Percentiles rank a stretch among this genome's conserved stretches.
Evolutionary conservation across 2,113 vertebrate species (phyloP).

Genomic region (Bungarus multicinctus): DNA sequence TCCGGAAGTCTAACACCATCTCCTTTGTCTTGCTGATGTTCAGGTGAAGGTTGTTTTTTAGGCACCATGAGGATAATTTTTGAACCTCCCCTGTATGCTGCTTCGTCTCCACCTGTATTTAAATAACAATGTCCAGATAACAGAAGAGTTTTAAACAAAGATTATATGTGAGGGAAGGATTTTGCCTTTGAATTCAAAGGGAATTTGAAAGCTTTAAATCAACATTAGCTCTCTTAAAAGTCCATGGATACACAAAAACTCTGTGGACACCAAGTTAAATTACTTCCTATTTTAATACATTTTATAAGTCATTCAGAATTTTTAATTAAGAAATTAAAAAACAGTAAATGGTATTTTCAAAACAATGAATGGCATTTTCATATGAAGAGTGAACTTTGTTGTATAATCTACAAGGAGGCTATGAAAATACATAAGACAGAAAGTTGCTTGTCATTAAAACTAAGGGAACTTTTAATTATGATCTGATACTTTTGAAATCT

Average conservation of each 20-base stretch:
- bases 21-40: no score
- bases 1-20: no score
- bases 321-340: no score
- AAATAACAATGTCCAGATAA: background rate
- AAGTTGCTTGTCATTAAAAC: conserved; percentile 12
- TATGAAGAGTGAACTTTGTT: background rate
- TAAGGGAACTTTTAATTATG: conserved; percentile 9
- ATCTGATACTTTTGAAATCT: background rate
- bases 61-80: no score
- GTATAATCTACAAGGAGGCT: background rate
- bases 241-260: background rate
- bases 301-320: background rate
- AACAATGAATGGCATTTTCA: background rate
- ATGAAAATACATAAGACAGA: background rate
- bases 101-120: no score
- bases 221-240: background rate
- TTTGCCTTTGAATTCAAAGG: background rate
- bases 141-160: background rate
- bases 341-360: background rate
- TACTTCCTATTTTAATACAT: background rate
- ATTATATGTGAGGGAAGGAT: background rate
- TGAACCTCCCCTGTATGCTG: no score
- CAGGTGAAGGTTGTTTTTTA: no score
- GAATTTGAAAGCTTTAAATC: background rate
- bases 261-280: background rate